Base-by-base conservation (phyloP, 2,797 vertebrate genomes). In the Betta splendens region DNA sequence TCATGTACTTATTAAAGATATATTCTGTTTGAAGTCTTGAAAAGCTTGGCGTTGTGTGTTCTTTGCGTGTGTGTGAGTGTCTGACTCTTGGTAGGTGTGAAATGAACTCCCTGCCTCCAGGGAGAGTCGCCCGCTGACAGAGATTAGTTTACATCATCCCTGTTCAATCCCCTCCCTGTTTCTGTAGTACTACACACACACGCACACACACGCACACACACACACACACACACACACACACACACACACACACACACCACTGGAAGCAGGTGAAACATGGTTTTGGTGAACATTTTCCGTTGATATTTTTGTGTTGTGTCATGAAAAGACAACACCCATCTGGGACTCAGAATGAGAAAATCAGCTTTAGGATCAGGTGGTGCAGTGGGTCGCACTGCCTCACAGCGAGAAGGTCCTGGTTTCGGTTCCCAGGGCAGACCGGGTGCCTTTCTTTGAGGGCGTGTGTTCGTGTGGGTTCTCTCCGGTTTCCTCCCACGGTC, bases 101-200 rank as follows among this genome's bases (percentile, higher is more conserved):
- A 85, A 84, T 81, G 59, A 83, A 76, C 68, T 76, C 61, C 44
- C 58, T 38, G 72, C 56, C 84, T 85, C 63, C 32, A 37, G 78
- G 77, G 69, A 75, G 57, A 73, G 61, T 74, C 57, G 66, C 55
- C 70, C 61, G 75, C 79, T 85, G 75, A 83, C 80, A 82, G 80
- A 81, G 79, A 89, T 88, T 84, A 84, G 77, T 85, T 87, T 77
- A 80, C 71, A 85, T 77, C 74, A 77, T 65, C 36, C 67, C 46
- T 57, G 71, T 87, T 76, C 79, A 86, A 78, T 80, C 80, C 83
- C 64, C 60, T 58, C 46, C 57, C 32, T 49, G 45, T 72, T 73
- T 68, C 62, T 68, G 49, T 52, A 37, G 51, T 42, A 56, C 37
- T 55, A 51, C 56, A 31, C 37, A 28, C 36, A 61, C 51, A 49